Conservation (phyloP, 1,140 invertebrate species). For the Homalodisca vitripennis region DNA sequence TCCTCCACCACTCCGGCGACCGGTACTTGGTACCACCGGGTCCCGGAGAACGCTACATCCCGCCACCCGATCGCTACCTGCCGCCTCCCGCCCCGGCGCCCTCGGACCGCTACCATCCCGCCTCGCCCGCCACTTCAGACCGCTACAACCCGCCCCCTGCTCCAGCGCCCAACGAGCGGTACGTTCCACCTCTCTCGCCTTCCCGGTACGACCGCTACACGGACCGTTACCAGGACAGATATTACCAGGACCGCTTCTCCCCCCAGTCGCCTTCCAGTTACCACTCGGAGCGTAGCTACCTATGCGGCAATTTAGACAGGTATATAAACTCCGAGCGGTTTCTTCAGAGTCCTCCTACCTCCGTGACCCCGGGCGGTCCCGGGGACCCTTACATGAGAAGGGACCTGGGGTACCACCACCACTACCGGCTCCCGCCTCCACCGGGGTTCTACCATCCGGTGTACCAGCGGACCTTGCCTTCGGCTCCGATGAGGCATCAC, state of each 20-base stretch:
- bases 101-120: slow-evolving; percentile 41
- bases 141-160: slow-evolving; percentile 33
- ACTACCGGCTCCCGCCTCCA: slow-evolving; percentile 56
- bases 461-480: slow-evolving; percentile 16
- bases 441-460: slow-evolving; percentile 43
- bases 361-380: slow-evolving; percentile 51
- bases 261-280: background rate
- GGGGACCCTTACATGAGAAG: slow-evolving; percentile 60
- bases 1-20: slow-evolving; percentile 37
- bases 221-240: background rate
- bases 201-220: slow-evolving; percentile 24
- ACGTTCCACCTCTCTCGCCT: slow-evolving; percentile 46
- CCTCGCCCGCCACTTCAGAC: slow-evolving; percentile 38
- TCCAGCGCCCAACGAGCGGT: slow-evolving; percentile 28
- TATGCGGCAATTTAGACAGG: background rate
- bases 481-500: background rate
- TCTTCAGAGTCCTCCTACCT: slow-evolving; percentile 44
- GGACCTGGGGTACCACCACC: slow-evolving; percentile 58
- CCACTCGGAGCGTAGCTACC: background rate
- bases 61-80: slow-evolving; percentile 38
- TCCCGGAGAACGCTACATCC: slow-evolving; percentile 30
- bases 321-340: background rate
- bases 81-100: slow-evolving; percentile 50
- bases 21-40: slow-evolving; percentile 35
- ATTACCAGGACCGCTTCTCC: background rate